Base-by-base conservation (phyloP, 2,797 vertebrate species). In the Ciconia nigra region DNA sequence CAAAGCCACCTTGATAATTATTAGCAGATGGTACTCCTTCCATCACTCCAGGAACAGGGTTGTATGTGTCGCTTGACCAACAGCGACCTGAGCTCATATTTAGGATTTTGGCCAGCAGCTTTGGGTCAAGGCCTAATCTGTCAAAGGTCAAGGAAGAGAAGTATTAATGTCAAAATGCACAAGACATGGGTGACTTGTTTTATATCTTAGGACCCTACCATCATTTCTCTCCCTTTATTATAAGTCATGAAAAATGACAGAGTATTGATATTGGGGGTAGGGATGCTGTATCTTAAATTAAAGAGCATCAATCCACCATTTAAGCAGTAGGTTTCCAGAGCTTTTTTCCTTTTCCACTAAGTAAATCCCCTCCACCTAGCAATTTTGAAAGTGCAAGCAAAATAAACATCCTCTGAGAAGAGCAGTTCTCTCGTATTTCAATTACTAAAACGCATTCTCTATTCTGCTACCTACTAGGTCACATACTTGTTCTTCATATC, bases 41-140 rank as follows among this genome's bases (percentile, higher is more conserved):
- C 99, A 99, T 99, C 93, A 99, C 99, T 65, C 99, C 99, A n/a
- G 99, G 99, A 47, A 99, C 99, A n/a, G 99, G 99, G 97, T 99
- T 99, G 91, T 99, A 99, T 4, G 99, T 99, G 96, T 99, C 99
- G 89, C 99, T 99, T 97, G 99, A 99, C 99, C 99, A 99, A 96
- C 99, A 99, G 41, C 99, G 99, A 83, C 99, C 99, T 66, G 99
- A 99, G 93, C 99, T 99, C 99, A 99, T 99, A 98, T 99, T 99
- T 89, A 99, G 97, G 96, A 99, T 99, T 98, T 99, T 98, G 73
- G 99, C 98, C 98, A 99, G 96, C 55, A 99, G 99, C 97, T 99
- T 99, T 54, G 99, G 99, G 97, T 99, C 99, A 96, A 99, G 99
- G 84, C 99, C 99, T 97, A 99, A 98, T 98, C 99, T 99, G 98